These are phyloP conservation scores for Pongo pygmaeus DNA, from an alignment of 2,113 vertebrate species.

Conservation along the genomic window DNA sequence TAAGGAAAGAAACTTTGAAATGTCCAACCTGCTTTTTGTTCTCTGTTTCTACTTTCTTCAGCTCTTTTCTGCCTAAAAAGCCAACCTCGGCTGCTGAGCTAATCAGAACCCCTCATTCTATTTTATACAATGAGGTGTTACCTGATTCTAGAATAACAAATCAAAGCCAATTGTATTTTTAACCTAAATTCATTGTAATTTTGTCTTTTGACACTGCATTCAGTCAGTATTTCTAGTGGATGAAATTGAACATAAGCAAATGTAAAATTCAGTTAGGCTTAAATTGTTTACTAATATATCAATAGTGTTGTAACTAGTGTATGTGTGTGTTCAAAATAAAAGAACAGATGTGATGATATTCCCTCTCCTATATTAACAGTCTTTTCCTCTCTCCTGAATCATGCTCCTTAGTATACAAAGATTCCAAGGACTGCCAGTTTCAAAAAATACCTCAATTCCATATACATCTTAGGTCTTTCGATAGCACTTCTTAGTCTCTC, in stretches of 20 bases:
- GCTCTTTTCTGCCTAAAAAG: no score
- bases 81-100: no score
- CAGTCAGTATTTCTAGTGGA: background rate
- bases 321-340: background rate
- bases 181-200: background rate
- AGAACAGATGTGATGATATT: background rate
- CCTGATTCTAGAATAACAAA: no score
- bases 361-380: background rate
- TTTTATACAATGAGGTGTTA: no score
- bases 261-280: background rate
- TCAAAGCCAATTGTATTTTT: background rate
- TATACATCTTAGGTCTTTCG: background rate
- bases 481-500: background rate
- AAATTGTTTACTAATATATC: background rate
- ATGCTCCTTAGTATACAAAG: background rate
- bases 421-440: background rate
- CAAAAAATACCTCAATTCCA: background rate
- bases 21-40: background rate
- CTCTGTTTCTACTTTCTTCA: no score
- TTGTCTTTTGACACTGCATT: background rate
- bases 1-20: background rate
- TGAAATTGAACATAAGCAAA: background rate
- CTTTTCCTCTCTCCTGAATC: background rate
- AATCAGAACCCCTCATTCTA: no score
- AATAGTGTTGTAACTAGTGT: background rate